A percentile compares a stretch with the other conserved stretches of the same genome.
These are phyloP conservation scores for Callocephalon fimbriatum DNA, from an alignment of 2,113 vertebrate genomes.

Conservation along the genomic window DNA sequence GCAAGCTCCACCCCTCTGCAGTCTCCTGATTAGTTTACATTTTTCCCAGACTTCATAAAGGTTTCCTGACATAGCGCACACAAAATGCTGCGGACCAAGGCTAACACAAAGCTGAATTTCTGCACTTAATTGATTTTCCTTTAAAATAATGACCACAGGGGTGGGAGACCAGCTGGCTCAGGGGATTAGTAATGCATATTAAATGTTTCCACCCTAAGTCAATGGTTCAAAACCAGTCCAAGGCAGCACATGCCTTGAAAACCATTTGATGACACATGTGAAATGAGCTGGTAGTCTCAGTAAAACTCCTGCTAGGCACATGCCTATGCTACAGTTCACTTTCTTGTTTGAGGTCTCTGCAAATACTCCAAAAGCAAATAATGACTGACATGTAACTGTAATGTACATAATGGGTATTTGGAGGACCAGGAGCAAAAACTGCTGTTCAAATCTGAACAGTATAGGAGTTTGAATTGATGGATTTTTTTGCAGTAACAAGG, in stretches of 20 bases:
- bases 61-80: background rate
- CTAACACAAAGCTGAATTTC: background rate
- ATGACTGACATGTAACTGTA: background rate
- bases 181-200: background rate
- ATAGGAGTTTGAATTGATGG: background rate
- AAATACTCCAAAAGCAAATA: background rate
- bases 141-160: background rate
- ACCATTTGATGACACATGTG: background rate
- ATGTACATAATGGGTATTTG: background rate
- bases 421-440: background rate
- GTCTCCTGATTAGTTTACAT: background rate
- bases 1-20: background rate
- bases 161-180: background rate
- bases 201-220: conserved; percentile 18
- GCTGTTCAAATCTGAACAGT: background rate
- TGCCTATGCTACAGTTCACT: background rate
- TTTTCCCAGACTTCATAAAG: background rate
- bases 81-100: background rate
- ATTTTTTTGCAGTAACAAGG: background rate
- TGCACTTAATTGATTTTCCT: conserved; percentile 26
- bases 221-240: conserved; percentile 6
- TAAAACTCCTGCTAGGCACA: background rate
- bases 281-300: background rate
- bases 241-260: background rate
- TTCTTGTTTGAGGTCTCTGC: background rate